Percentiles rank a stretch among this genome's conserved stretches.
These are phyloP conservation scores for Eudemis profundana DNA, from an alignment of 2,888 invertebrate genomes.

Conservation along the genomic window DNA sequence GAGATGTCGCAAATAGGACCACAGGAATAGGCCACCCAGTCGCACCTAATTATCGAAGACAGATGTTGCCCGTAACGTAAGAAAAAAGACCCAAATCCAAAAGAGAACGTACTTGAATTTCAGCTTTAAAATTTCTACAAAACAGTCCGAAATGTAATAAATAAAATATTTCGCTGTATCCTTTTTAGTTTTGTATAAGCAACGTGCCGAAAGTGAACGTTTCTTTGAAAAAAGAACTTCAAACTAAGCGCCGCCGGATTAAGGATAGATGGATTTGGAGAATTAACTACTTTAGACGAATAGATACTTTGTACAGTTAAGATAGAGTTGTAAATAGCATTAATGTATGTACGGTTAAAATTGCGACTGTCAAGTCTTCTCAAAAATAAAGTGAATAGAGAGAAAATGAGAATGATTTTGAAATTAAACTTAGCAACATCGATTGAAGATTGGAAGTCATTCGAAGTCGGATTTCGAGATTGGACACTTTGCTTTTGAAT, in stretches of 20 bases:
- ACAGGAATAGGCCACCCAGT: constrained; percentile 72
- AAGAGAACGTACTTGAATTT: not conserved
- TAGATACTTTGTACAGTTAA: constrained; percentile 41
- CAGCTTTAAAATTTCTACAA: constrained; percentile 17
- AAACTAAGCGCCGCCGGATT: constrained; percentile 82
- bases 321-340: constrained; percentile 33
- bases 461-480: not conserved
- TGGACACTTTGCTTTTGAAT: constrained; percentile 6
- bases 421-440: not conserved
- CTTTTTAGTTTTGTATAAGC: constrained; percentile 8
- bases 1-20: constrained; percentile 63
- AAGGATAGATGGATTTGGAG: constrained; percentile 52
- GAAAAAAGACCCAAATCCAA: not conserved
- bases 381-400: constrained; percentile 1
- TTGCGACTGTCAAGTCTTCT: not conserved
- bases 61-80: constrained; percentile 64
- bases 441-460: not conserved
- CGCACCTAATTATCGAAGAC: constrained; percentile 73
- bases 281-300: constrained; percentile 27
- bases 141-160: constrained; percentile 6
- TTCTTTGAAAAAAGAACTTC: constrained; percentile 77
- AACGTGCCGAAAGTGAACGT: constrained; percentile 68
- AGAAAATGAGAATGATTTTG: not conserved
- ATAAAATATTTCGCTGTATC: not conserved
- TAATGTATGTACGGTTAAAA: not conserved